phyloP scores from a whole-genome alignment of 2,113 vertebrate species.

The Pangasianodon hypophthalmus region DNA sequence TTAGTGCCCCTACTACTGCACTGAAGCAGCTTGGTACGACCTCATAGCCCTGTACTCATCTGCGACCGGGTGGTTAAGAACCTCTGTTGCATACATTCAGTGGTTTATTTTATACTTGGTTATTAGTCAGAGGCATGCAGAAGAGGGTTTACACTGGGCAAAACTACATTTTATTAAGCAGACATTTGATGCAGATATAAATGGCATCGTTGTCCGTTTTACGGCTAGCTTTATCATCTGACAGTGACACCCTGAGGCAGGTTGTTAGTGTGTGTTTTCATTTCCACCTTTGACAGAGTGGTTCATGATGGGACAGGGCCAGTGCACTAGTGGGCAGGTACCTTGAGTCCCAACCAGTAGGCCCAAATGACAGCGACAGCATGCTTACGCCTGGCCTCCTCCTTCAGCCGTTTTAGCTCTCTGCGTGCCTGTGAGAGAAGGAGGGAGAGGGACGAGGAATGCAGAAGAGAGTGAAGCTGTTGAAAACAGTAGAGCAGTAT shows the following conservation, averaged over 20 bases:
- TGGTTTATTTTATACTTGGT: neutral
- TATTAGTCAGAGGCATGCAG: neutral
- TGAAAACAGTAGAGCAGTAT: conserved; percentile 48
- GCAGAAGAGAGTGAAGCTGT: conserved; percentile 59
- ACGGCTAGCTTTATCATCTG: neutral
- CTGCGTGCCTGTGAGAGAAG: conserved; percentile 87
- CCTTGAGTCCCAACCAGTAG: conserved; percentile 99
- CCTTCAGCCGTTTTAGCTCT: conserved; percentile 97
- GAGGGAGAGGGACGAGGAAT: conserved; percentile 59
- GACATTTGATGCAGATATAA: neutral
- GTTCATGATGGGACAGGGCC: conserved; percentile 35
- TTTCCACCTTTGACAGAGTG: conserved; percentile 6
- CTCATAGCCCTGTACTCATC: neutral
- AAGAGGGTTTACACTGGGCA: too few species aligned
- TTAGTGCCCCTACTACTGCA: neutral
- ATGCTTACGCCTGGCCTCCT: conserved; percentile 95
- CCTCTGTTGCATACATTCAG: neutral
- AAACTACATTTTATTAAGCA: neutral
- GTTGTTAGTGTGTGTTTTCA: conserved; percentile 31
- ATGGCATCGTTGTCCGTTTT: neutral
- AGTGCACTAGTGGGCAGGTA: conserved; percentile 70
- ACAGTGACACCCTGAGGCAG: conserved; percentile 42
- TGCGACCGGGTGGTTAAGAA: neutral
- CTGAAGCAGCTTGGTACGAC: neutral
- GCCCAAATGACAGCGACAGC: conserved; percentile 99